A percentile compares a stretch with the other conserved stretches of the same genome.
Evolutionary conservation across 2,797 vertebrate species (phyloP).

Genomic region (Ctenochaetus hawaiiensis): DNA sequence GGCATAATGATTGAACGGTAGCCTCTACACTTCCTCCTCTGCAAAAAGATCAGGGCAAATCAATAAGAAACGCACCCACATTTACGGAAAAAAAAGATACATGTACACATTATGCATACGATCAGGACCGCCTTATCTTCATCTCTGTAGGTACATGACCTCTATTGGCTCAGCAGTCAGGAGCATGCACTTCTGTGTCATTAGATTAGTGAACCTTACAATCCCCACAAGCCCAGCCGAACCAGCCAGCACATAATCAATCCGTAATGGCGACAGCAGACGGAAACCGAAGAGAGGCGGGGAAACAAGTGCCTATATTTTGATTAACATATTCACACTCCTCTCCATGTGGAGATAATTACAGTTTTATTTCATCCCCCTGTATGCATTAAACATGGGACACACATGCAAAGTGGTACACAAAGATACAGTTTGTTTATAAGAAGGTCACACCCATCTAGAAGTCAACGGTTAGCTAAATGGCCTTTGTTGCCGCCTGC

Average conservation of each 20-base stretch:
- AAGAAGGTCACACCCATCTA: background rate
- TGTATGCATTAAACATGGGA: background rate
- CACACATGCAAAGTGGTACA: background rate
- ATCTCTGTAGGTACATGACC: constrained; percentile 69
- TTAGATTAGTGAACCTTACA: constrained; percentile 58
- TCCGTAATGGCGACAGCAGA: background rate
- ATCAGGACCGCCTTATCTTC: constrained; percentile 64
- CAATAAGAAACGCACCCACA: constrained; percentile 57
- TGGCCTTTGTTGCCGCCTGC: background rate
- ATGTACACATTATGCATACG: constrained; percentile 12
- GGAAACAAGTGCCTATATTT: background rate
- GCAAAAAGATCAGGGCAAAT: constrained; percentile 54
- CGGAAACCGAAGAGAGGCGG: background rate
- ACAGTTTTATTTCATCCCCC: background rate
- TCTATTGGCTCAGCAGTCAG: constrained; percentile 63
- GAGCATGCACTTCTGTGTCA: constrained; percentile 46
- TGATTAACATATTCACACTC: background rate
- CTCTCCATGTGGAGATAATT: constrained; percentile 9
- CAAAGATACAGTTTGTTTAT: background rate
- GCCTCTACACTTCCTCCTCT: constrained; percentile 23
- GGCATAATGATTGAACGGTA: constrained; percentile 49
- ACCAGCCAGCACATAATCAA: constrained; percentile 23
- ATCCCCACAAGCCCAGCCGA: constrained; percentile 15
- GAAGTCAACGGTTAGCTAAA: background rate
- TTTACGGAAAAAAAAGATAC: constrained; percentile 5